These are phyloP conservation scores for Ochropleura plecta DNA, from an alignment of 2,888 invertebrate genomes.

Conservation along the genomic window DNA sequence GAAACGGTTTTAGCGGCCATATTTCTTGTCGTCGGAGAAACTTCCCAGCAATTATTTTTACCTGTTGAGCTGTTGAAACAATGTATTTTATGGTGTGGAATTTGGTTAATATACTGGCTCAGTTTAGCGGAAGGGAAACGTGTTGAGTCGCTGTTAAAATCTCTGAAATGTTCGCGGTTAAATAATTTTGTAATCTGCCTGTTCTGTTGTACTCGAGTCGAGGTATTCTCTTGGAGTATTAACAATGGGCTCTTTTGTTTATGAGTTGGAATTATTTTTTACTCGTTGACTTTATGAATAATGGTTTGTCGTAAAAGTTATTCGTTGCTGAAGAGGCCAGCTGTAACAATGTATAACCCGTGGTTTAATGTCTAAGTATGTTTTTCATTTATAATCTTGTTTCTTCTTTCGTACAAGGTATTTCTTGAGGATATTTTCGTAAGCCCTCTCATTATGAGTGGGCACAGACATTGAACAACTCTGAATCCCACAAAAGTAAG, in stretches of 20 bases:
- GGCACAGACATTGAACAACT: slow-evolving; percentile 10
- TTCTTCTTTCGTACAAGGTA: slow-evolving; percentile 9
- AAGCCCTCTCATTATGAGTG: slow-evolving; percentile 25
- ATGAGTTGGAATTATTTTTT: slow-evolving; percentile 56
- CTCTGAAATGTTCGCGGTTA: slow-evolving; percentile 60
- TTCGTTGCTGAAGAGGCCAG: slow-evolving; percentile 19
- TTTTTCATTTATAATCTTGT: slow-evolving; percentile 33
- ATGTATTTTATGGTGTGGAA: slow-evolving; percentile 75
- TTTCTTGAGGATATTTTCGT: slow-evolving; percentile 26
- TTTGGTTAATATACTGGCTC: slow-evolving; percentile 75
- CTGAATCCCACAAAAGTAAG: slow-evolving; percentile 5
- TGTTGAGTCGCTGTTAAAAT: slow-evolving; percentile 69
- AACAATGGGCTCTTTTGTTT: slow-evolving; percentile 56
- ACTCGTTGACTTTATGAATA: slow-evolving; percentile 63
- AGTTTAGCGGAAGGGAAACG: slow-evolving; percentile 74
- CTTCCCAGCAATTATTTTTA: slow-evolving; percentile 77
- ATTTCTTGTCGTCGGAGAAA: slow-evolving; percentile 71
- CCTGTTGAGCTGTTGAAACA: slow-evolving; percentile 79
- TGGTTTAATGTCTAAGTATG: slow-evolving; percentile 37
- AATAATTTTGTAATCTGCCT: slow-evolving; percentile 65
- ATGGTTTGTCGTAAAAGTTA: slow-evolving; percentile 54
- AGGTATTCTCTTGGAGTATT: slow-evolving; percentile 49
- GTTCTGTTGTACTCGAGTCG: slow-evolving; percentile 48
- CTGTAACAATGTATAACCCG: slow-evolving; percentile 41
- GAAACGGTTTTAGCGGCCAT: slow-evolving; percentile 63